Evolutionary conservation across 2,113 vertebrate species (phyloP).

Genomic region (Amphilophus citrinellus): DNA sequence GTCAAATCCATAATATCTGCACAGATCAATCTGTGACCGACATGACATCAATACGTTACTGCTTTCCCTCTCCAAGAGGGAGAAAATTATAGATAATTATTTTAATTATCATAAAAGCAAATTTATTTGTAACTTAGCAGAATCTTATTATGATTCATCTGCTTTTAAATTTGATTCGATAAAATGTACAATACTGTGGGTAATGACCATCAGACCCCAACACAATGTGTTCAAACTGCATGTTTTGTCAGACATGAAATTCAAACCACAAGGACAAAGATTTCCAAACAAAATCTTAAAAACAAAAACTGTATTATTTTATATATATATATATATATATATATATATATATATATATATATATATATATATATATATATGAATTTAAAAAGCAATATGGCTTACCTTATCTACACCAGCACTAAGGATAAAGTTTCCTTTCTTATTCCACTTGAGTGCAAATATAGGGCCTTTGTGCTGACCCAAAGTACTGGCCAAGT

Average conservation of each 20-base stretch:
- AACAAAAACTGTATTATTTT: not conserved
- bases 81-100: not conserved
- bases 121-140: not conserved
- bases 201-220: not conserved
- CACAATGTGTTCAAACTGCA: not conserved
- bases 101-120: not conserved
- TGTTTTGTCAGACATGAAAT: not conserved
- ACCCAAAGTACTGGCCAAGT: slow-evolving; percentile 97
- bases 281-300: not conserved
- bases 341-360: not conserved
- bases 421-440: slow-evolving; percentile 99
- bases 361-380: not conserved
- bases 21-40: not conserved
- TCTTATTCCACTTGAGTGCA: slow-evolving; percentile 99
- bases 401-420: slow-evolving; percentile 99
- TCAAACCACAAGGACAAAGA: not conserved
- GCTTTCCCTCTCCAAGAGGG: not conserved
- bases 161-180: slow-evolving; percentile 1
- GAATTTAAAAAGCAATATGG: not conserved
- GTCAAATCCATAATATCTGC: not conserved
- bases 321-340: too few species aligned
- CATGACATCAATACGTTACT: not conserved
- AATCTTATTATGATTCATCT: not conserved
- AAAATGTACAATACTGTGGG: not conserved
- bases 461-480: slow-evolving; percentile 99